Percentiles rank a stretch among this genome's conserved stretches.
phyloP scores from a whole-genome alignment of 2,797 vertebrate genomes.

The Epinephelus coioides region DNA sequence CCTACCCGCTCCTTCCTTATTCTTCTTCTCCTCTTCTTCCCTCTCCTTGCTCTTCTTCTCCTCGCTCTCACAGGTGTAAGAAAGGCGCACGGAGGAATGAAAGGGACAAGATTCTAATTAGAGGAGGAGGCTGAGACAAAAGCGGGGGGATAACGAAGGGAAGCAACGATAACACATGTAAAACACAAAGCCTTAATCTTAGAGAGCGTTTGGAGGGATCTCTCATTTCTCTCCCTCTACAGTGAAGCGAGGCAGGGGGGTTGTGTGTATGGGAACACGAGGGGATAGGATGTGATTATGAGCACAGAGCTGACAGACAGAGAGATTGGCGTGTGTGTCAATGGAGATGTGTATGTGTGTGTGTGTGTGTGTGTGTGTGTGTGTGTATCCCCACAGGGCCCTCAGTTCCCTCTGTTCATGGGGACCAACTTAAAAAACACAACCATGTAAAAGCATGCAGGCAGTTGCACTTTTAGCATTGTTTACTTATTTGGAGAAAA shows the following conservation, averaged over 20 bases:
- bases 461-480: constrained; percentile 65
- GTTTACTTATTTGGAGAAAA: constrained; percentile 72
- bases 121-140: constrained; percentile 82
- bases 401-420: constrained; percentile 65
- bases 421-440: constrained; percentile 68
- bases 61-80: constrained; percentile 82
- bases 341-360: background rate
- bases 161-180: constrained; percentile 84
- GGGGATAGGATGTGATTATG: constrained; percentile 81
- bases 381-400: constrained; percentile 68
- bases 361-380: constrained; percentile 46
- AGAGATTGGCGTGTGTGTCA: constrained; percentile 59
- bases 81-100: constrained; percentile 78
- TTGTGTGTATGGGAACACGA: constrained; percentile 67
- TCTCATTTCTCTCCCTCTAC: constrained; percentile 73
- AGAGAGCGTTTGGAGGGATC: constrained; percentile 81
- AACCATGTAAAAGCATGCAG: constrained; percentile 55
- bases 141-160: constrained; percentile 80
- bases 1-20: constrained; percentile 64
- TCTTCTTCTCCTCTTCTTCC: constrained; percentile 53
- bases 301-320: constrained; percentile 77
- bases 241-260: constrained; percentile 69
- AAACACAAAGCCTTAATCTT: constrained; percentile 86
- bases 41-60: constrained; percentile 55
- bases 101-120: constrained; percentile 84